Base-by-base conservation (phyloP, 2,797 vertebrate genomes). In the Artibeus jamaicensis region DNA sequence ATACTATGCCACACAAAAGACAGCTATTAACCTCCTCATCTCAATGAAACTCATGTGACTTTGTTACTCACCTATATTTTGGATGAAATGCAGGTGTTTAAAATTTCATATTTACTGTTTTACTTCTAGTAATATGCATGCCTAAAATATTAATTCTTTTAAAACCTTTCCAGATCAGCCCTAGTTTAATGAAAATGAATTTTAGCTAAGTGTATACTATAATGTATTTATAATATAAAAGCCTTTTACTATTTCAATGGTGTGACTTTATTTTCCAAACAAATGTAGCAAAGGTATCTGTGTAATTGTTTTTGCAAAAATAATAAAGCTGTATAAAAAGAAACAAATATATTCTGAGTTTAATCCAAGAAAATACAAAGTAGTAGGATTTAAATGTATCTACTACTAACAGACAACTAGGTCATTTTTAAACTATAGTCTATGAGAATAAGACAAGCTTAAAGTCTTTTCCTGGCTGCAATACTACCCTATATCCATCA, bases 161-260 rank as follows among this genome's bases (percentile, higher is more conserved):
- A 89, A 96, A 96, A 86, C 7, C 22, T 94, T 96, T 91, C 68
- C 34, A 89, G 50, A 81, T 82, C 68, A 77, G 83, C 93, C 21
- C 37, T 34, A 86, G 19, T 34, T 82, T 22, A 90, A 68, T 82
- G 39, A 96, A 96, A 94, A 85, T 94, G 3, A 88, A 11, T 53
- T 96, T 87, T 39, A 88, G 14, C 0, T 65, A 91, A 90, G 18
- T 91, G 16, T 22, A 89, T 50, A 37, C 44, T 89, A 74, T 46
- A 95, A 91, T 8, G 4, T 68, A 89, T 48, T 95, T 79, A 86
- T 19, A 11, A 86, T 86, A 67, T 34, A 55, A 91, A 95, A 78
- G 34, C 46, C 94, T 88, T 94, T 94, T 77, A 76, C 32, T 87
- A 67, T 87, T 94, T 95, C 85, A 93, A n/a, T 11, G 1, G 11